Percentiles rank a stretch among this genome's conserved stretches.
These are phyloP conservation scores for Petrocephalus sullivani DNA, from an alignment of 2,797 vertebrate genomes.

Conservation along the genomic window DNA sequence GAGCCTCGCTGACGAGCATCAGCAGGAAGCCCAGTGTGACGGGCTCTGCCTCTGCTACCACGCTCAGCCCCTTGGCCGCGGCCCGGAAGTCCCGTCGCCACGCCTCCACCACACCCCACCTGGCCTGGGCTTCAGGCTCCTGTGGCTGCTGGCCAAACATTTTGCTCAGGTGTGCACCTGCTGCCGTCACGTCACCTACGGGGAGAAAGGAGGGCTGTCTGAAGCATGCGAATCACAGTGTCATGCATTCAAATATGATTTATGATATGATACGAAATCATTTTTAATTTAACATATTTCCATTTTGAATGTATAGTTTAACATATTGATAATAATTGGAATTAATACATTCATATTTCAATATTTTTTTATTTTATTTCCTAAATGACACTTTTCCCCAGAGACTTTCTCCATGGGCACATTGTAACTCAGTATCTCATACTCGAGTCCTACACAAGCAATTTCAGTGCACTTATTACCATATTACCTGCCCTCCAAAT, in stretches of 20 bases:
- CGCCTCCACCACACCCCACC: constrained; percentile 73
- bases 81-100: constrained; percentile 59
- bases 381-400: no score
- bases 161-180: constrained; percentile 63
- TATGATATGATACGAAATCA: not conserved
- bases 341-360: no score
- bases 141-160: constrained; percentile 62
- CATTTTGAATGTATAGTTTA: no score
- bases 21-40: constrained; percentile 67
- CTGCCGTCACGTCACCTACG: constrained; percentile 68
- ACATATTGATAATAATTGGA: no score
- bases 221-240: not conserved
- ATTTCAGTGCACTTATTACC: no score
- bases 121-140: constrained; percentile 62
- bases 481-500: no score
- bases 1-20: constrained; percentile 60
- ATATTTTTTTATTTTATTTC: no score
- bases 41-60: constrained; percentile 65
- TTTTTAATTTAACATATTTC: no score
- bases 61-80: constrained; percentile 65
- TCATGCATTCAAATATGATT: not conserved
- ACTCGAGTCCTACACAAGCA: no score
- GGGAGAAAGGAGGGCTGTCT: constrained; percentile 31
- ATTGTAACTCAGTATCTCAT: no score
- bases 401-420: no score